Evolutionary conservation across 2,888 invertebrate genomes (phyloP).

Genomic region (Bugulina stolonifera): DNA sequence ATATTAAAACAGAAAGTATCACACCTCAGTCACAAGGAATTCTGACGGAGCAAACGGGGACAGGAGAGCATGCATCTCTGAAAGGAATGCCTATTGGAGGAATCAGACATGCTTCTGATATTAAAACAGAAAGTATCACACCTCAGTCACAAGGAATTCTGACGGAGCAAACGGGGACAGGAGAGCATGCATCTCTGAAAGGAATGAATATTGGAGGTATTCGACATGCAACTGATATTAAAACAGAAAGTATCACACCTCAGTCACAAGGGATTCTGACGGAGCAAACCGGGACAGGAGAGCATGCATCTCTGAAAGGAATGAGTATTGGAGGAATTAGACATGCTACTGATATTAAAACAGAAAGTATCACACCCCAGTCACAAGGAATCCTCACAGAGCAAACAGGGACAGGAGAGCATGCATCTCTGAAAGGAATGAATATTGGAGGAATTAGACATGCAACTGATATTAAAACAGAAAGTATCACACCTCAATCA

Average conservation of each 20-base stretch:
- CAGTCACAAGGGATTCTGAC: not conserved
- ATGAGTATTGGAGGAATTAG: conserved; percentile 2
- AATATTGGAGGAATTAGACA: not conserved
- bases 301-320: conserved; percentile 19
- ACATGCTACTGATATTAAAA: not conserved
- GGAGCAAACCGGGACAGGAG: conserved; percentile 16
- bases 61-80: not conserved
- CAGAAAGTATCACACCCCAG: not conserved
- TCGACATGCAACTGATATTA: not conserved
- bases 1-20: not conserved
- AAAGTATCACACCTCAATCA: not conserved
- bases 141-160: not conserved
- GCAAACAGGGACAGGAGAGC: not conserved
- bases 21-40: not conserved
- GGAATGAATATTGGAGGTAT: conserved; percentile 6
- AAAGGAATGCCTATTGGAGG: not conserved
- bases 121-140: not conserved
- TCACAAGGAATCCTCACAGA: not conserved
- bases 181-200: not conserved
- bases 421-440: conserved; percentile 20
- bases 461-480: not conserved
- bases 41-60: not conserved
- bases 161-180: not conserved
- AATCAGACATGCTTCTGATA: conserved; percentile 4
- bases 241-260: not conserved